Base-by-base conservation (phyloP, 2,888 invertebrate genomes). In the Mechanitis mazaeus region DNA sequence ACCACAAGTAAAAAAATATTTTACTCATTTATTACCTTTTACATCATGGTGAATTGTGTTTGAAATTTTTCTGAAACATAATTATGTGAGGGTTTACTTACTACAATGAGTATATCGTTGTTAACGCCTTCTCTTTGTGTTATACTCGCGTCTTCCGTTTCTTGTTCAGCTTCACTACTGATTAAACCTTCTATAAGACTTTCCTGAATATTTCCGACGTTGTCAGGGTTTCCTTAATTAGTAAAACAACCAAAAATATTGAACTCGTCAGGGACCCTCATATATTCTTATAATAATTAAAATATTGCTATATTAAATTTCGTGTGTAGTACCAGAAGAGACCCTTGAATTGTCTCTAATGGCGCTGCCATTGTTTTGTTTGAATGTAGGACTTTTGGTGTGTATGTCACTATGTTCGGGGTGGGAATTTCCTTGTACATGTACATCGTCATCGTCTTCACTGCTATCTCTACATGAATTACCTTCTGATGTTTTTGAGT, bases 361-460 rank as follows among this genome's bases (percentile, higher is more conserved):
- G 80, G 84, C 80, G 84, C 83, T 84, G 75, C 63, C 67, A 64
- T 67, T 69, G 60, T 58, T 67, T 67, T 80, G 81, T 74, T 78
- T 81, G 71, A 83, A 79, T 74, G 80, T 78, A 67, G 81, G 73
- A 72, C 84, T 87, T 68, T 83, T 79, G 63, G 84, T 83, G 71
- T 82, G 82, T 76, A 81, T 82, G 71, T 82, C 79, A 74, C 81
- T 80, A 59, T 79, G 83, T 77, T 90, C 90, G 64, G 84, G 81
- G 68, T 82, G 76, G 71, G 78, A 76, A 67, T 86, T 85, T 76
- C 91, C 83, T 81, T 88, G 90, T 75, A 90, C 80, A 78, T 90
- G 79, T 61, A 91, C 91, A 71, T 92, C 92, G 67, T 91, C 92
- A 67, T 92, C 91, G 63, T 92, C 92, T 75, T 91, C 87, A 67